A percentile compares a stretch with the other conserved stretches of the same genome.
phyloP scores from a whole-genome alignment of 2,888 invertebrate species.

The Portevinia maculata region DNA sequence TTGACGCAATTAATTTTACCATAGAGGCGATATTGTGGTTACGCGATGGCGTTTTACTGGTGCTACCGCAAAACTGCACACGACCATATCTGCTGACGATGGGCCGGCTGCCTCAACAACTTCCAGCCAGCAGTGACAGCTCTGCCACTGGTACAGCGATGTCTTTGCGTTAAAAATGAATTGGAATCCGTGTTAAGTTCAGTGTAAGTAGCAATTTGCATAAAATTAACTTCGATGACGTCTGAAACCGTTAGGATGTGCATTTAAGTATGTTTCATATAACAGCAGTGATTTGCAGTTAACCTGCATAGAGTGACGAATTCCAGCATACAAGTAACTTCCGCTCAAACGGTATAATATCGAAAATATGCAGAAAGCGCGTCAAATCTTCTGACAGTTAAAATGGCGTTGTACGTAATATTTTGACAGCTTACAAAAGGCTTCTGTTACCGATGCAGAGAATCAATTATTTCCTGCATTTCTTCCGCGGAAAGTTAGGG shows the following conservation, averaged over 20 bases:
- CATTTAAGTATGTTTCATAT: conserved; percentile 47
- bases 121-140: background rate
- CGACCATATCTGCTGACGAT: conserved; percentile 33
- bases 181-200: conserved; percentile 61
- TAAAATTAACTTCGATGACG: conserved; percentile 62
- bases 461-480: conserved; percentile 9
- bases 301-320: background rate
- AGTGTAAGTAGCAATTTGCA: conserved; percentile 62
- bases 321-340: background rate
- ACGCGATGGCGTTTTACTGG: conserved; percentile 52
- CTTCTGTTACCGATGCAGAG: conserved; percentile 3
- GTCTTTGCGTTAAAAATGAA: conserved; percentile 27
- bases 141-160: background rate
- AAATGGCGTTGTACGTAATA: conserved; percentile 8
- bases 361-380: conserved; percentile 18
- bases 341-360: conserved; percentile 21
- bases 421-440: background rate
- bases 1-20: conserved; percentile 70
- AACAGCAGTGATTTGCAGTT: conserved; percentile 5
- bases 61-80: conserved; percentile 60
- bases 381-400: conserved; percentile 16
- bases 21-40: conserved; percentile 64
- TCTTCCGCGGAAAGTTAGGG: conserved; percentile 12
- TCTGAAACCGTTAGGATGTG: conserved; percentile 49
- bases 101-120: conserved; percentile 25